Evolutionary conservation across 1,140 invertebrate genomes (phyloP).

Genomic region (Cephus cinctus): DNA sequence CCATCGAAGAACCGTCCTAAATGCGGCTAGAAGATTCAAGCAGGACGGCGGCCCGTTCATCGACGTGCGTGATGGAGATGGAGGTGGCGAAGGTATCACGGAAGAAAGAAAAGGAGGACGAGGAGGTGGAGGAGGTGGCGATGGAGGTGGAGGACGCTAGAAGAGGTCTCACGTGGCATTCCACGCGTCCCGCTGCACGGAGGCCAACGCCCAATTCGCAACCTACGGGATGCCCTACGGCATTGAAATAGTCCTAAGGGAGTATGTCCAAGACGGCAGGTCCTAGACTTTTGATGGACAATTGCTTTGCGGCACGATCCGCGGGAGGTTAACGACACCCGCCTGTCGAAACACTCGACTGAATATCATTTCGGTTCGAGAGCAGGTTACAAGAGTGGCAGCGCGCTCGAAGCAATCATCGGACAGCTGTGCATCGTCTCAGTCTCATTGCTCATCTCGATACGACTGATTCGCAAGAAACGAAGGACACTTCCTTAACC

Average conservation of each 20-base stretch:
- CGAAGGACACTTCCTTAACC: background rate
- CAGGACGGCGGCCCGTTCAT: no score
- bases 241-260: conserved; percentile 26
- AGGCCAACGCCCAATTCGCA: conserved; percentile 44
- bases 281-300: conserved; percentile 43
- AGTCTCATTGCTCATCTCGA: conserved; percentile 15
- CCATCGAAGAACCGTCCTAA: no score
- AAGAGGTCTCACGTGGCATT: conserved; percentile 25
- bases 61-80: conserved; percentile 1
- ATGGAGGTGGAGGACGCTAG: background rate
- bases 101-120: conserved; percentile 3
- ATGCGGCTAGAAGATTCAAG: background rate
- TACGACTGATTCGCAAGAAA: background rate
- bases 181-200: conserved; percentile 17
- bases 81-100: background rate
- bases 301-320: conserved; percentile 36
- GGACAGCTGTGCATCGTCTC: conserved; percentile 17
- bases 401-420: no score
- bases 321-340: conserved; percentile 50
- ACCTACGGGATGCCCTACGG: conserved; percentile 23
- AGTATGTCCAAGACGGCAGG: conserved; percentile 21
- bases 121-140: conserved; percentile 13
- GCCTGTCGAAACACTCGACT: conserved; percentile 42
- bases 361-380: conserved; percentile 46
- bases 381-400: conserved; percentile 26